Evolutionary conservation across 35 echinoderm and acorn worm genomes (phyloP), one percentile per base, ranked within the genome.

Genomic region (Strongylocentrotus purpuratus): DNA sequence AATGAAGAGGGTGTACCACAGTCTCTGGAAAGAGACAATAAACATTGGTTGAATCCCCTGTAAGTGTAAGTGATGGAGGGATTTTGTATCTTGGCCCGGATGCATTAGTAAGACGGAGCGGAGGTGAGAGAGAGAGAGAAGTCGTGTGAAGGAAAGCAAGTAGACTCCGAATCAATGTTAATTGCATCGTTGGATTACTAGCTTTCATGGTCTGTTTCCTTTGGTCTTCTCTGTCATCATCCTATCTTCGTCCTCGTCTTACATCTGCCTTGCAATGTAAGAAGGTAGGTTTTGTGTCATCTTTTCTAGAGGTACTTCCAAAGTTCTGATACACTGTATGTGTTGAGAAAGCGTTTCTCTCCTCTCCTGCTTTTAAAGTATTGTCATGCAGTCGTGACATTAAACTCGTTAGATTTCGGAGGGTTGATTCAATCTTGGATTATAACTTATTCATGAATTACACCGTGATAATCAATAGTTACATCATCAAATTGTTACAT

Each of bases 131-230:
- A 28, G n/a, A n/a, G n/a, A n/a, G n/a, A 41, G 35, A 3, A 78
- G 65, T n/a, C 22, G 2, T 78, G 65, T n/a, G 7, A 8, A 7
- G 65, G 65, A 78, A 78, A 78, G 65, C 87, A 89, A 89, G 87
- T 33, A 33, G 45, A 89, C 25, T 13, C 32, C 20, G 87, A 89
- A 89, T 33, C 87, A 89, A 89, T 89, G 87, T 46, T 89, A 89
- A 89, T 89, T 89, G 87, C 87, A 89, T 33, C 33, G n/a, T 12
- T 45, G 45, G 87, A 89, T 89, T 89, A 89, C 12, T 46, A 46
- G 87, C 32, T 89, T 89, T 89, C 87, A 89, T 46, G 33, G 87
- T 89, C 87, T 89, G 87, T 45, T 41, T 25, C 0, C 1, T 33
- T 89, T 78, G 65, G 65, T 78, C 65, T 28, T 78, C 65, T 78